These are phyloP conservation scores for Gambusia affinis DNA, from an alignment of 2,113 vertebrate genomes.

Conservation along the genomic window DNA sequence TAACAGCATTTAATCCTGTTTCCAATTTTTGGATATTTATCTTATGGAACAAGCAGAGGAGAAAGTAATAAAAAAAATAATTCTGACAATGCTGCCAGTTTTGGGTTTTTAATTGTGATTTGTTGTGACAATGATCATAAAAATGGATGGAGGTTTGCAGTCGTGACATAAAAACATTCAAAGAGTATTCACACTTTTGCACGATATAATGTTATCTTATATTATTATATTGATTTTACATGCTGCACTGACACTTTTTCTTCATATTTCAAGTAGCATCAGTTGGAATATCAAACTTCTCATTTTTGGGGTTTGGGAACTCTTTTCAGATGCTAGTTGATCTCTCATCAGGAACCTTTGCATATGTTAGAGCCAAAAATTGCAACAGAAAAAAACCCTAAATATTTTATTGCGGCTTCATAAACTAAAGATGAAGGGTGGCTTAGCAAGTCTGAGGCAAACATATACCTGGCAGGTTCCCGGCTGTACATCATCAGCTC, in stretches of 20 bases:
- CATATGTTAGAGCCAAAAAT: background rate
- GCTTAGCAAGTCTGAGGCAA: background rate
- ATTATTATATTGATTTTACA: background rate
- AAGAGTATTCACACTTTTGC: background rate
- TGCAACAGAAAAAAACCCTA: background rate
- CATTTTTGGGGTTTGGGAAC: too few species aligned
- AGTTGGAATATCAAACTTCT: background rate
- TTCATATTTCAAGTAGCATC: background rate
- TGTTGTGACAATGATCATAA: too few species aligned
- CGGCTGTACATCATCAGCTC: background rate
- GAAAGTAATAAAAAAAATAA: too few species aligned
- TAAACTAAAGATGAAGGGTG: background rate
- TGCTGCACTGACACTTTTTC: background rate
- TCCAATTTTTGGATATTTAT: too few species aligned
- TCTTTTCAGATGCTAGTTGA: too few species aligned
- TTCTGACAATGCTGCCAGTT: too few species aligned
- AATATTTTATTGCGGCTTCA: too few species aligned
- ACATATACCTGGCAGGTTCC: background rate
- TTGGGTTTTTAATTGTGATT: too few species aligned
- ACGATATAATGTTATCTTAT: background rate
- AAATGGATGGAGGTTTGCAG: too few species aligned
- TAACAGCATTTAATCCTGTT: too few species aligned
- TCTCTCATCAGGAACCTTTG: background rate
- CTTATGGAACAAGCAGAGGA: too few species aligned
- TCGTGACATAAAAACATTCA: background rate